Conservation (phyloP, 2,888 invertebrate genomes). For the Cataglyphis rosenhaueri region DNA sequence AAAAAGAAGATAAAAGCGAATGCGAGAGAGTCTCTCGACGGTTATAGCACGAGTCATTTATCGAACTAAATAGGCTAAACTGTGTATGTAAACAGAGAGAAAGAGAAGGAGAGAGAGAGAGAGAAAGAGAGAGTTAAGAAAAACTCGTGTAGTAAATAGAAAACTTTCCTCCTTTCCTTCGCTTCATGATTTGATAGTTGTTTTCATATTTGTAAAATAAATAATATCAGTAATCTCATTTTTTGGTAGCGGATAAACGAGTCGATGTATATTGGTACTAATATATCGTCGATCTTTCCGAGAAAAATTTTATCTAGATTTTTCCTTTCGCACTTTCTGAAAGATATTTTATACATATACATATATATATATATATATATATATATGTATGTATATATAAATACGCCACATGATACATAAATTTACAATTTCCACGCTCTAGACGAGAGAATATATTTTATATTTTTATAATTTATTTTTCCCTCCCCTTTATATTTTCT, state of each 20-base stretch:
- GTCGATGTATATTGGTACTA: slow-evolving; percentile 19
- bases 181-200: slow-evolving; percentile 42
- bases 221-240: slow-evolving; percentile 27
- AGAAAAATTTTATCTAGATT: not conserved
- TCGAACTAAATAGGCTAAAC: slow-evolving; percentile 27
- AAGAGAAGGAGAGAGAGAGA: not conserved
- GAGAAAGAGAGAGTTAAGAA: slow-evolving; percentile 21
- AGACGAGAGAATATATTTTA: slow-evolving; percentile 6
- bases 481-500: not conserved
- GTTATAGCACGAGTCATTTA: slow-evolving; percentile 31
- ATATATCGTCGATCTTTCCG: slow-evolving; percentile 23
- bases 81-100: not conserved
- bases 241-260: slow-evolving; percentile 18
- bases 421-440: slow-evolving; percentile 10
- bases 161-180: slow-evolving; percentile 48
- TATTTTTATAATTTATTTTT: slow-evolving; percentile 17
- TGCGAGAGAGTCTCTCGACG: slow-evolving; percentile 37
- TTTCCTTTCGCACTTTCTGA: not conserved
- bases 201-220: slow-evolving; percentile 36
- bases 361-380: not conserved
- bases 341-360: too few species aligned
- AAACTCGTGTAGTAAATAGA: slow-evolving; percentile 34
- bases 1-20: not conserved
- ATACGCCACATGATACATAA: not conserved
- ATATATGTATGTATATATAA: not conserved